These are phyloP conservation scores for Trachelus troglodyta DNA, from an alignment of 2,888 invertebrate species.

Conservation along the genomic window DNA sequence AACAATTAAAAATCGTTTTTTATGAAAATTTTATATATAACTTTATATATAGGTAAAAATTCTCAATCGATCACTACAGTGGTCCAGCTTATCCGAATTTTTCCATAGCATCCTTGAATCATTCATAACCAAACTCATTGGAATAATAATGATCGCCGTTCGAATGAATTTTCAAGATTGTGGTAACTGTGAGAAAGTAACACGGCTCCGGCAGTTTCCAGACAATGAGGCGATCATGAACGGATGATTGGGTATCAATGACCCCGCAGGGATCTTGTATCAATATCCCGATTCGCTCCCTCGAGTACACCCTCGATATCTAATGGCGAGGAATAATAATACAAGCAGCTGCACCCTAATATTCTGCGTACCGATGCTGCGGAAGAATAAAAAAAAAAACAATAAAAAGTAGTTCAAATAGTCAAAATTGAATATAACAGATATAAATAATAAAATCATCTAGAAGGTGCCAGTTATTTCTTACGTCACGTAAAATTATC, in stretches of 20 bases:
- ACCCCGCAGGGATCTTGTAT: slow-evolving; percentile 48
- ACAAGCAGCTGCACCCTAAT: neutral
- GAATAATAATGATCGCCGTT: neutral
- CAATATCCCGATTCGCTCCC: slow-evolving; percentile 40
- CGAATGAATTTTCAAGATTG: slow-evolving; percentile 52
- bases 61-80: neutral
- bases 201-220: slow-evolving; percentile 43
- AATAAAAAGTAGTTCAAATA: slow-evolving; percentile 2
- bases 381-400: neutral
- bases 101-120: neutral
- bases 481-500: slow-evolving; percentile 6
- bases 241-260: slow-evolving; percentile 64
- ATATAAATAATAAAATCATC: slow-evolving; percentile 10
- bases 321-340: slow-evolving; percentile 39
- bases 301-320: slow-evolving; percentile 49
- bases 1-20: neutral
- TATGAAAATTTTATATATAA: neutral
- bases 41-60: neutral
- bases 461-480: slow-evolving; percentile 12
- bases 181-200: slow-evolving; percentile 55
- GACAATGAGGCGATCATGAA: slow-evolving; percentile 53
- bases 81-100: neutral
- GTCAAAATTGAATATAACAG: neutral
- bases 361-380: neutral
- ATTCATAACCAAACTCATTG: neutral